These are phyloP conservation scores for Sterrhoptilus dennistouni DNA, from an alignment of 2,113 vertebrate species.

Conservation along the genomic window DNA sequence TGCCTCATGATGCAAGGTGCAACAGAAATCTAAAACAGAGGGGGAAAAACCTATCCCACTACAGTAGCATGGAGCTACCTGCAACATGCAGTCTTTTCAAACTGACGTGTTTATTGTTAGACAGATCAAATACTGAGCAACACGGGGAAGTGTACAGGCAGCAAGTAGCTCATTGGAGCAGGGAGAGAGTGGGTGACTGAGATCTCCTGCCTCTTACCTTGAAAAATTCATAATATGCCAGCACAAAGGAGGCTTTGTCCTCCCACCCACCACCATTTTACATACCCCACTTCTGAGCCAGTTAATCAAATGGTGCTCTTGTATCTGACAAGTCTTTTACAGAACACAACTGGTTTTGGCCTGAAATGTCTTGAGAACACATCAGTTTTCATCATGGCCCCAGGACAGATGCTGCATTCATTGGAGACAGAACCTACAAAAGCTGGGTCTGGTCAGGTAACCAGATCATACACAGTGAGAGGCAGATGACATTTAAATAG, in stretches of 20 bases:
- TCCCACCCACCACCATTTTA: neutral
- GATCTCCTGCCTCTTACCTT: neutral
- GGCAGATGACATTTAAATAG: neutral
- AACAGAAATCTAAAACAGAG: neutral
- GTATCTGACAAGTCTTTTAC: neutral
- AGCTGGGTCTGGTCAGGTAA: neutral
- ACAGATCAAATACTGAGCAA: neutral
- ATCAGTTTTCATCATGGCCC: neutral
- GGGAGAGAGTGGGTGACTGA: neutral
- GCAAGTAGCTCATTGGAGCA: neutral
- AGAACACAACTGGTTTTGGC: neutral
- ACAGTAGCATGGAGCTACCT: neutral
- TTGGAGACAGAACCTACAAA: neutral
- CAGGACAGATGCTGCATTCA: neutral
- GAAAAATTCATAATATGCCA: neutral
- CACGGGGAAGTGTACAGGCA: neutral
- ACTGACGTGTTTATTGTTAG: neutral
- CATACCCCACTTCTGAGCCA: neutral
- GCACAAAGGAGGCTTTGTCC: neutral
- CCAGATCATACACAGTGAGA: neutral
- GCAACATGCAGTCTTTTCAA: neutral
- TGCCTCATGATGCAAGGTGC: neutral
- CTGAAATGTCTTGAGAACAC: neutral
- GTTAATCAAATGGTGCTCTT: neutral
- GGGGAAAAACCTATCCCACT: neutral